These are phyloP conservation scores for Tragulus kanchil DNA, from an alignment of 2,113 vertebrate genomes.

Conservation along the genomic window DNA sequence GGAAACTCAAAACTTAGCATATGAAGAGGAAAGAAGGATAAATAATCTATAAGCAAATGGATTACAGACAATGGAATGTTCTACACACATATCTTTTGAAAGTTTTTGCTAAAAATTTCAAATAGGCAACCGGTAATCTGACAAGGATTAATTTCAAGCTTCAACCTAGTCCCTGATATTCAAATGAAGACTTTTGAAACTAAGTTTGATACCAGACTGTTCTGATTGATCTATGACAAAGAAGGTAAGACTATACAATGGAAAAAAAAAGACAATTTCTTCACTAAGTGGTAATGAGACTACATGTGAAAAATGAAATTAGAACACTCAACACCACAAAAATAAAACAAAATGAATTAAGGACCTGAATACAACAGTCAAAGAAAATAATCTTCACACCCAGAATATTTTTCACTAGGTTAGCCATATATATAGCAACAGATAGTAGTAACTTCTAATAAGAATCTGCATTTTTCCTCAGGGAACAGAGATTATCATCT, in stretches of 20 bases:
- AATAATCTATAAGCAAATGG: neutral
- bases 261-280: neutral
- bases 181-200: neutral
- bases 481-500: neutral
- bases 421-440: neutral
- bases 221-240: neutral
- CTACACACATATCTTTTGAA: neutral
- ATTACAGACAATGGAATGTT: neutral
- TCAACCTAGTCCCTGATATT: slow-evolving; percentile 11
- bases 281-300: neutral
- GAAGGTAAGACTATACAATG: neutral
- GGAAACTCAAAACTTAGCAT: neutral
- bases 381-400: neutral
- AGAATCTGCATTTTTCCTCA: neutral
- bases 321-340: no score
- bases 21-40: neutral
- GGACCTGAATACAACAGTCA: neutral
- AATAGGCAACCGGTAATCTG: neutral
- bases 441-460: neutral
- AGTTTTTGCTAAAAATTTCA: neutral
- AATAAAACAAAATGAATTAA: neutral
- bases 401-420: neutral
- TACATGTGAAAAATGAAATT: no score
- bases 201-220: neutral
- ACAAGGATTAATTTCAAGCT: slow-evolving; percentile 58